Percentiles rank a stretch among this genome's conserved stretches.
These are phyloP conservation scores for Hydrophis major DNA, from an alignment of 2,797 vertebrate genomes.

Conservation along the genomic window DNA sequence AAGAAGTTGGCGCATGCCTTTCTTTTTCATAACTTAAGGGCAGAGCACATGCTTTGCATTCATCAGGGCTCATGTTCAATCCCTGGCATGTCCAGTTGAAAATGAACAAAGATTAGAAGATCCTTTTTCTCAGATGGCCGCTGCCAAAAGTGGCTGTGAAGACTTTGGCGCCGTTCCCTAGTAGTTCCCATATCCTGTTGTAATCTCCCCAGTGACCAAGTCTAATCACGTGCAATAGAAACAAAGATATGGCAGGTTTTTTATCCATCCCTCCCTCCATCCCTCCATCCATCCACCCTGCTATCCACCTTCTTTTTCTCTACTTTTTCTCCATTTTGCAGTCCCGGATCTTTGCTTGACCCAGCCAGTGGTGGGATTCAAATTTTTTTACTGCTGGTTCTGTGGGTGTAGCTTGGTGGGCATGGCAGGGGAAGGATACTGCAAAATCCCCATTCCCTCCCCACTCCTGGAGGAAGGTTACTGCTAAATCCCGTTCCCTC, in stretches of 20 bases:
- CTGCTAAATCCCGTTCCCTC: too few species aligned
- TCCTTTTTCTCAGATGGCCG: not conserved
- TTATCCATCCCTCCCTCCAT: not conserved
- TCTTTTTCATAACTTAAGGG: not conserved
- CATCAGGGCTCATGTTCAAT: not conserved
- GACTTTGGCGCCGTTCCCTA: not conserved
- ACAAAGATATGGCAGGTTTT: not conserved
- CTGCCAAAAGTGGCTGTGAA: not conserved
- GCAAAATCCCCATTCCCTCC: too few species aligned
- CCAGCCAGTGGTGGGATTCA: too few species aligned
- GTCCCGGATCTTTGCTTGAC: not conserved
- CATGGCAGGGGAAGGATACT: too few species aligned
- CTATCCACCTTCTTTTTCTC: not conserved
- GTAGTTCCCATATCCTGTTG: not conserved
- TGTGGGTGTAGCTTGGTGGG: too few species aligned
- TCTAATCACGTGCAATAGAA: not conserved
- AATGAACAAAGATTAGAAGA: not conserved
- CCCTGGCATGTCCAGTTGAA: not conserved
- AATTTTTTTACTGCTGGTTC: too few species aligned
- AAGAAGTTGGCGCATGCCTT: not conserved
- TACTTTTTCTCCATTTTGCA: not conserved
- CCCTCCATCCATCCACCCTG: not conserved
- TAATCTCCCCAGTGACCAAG: too few species aligned
- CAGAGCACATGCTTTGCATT: not conserved
- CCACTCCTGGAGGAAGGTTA: too few species aligned